Conservation (phyloP, 64 coral and sea anemone species). For the Porites lutea region DNA sequence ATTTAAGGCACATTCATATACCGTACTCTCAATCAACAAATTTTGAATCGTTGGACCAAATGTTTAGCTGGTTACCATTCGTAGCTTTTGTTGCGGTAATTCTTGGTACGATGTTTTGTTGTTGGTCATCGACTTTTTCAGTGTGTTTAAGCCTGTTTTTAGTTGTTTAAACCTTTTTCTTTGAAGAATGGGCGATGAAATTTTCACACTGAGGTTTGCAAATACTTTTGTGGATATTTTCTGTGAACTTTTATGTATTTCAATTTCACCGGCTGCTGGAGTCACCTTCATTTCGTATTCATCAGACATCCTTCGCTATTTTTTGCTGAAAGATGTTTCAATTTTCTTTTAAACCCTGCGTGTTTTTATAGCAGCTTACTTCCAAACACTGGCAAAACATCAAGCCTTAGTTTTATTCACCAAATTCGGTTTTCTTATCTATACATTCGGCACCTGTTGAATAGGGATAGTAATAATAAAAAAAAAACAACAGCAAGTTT, state of each 20-base stretch:
- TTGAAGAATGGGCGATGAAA: too few species aligned
- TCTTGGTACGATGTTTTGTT: not conserved
- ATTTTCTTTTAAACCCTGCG: too few species aligned
- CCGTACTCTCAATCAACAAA: not conserved
- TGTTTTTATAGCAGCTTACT: too few species aligned
- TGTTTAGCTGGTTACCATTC: not conserved
- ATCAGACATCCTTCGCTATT: too few species aligned
- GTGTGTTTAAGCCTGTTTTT: not conserved
- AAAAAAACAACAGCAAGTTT: not conserved
- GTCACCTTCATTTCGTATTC: not conserved
- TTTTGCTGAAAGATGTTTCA: too few species aligned
- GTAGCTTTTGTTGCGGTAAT: not conserved
- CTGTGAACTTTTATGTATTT: not conserved
- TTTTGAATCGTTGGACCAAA: not conserved
- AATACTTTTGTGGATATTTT: not conserved
- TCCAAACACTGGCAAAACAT: not conserved
- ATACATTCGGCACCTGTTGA: conserved; percentile 32
- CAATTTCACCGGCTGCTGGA: not conserved
- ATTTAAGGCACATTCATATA: not conserved
- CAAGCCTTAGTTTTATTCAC: not conserved
- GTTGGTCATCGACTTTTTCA: not conserved
- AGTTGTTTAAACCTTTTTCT: too few species aligned
- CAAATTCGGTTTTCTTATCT: not conserved
- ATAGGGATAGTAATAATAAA: not conserved
- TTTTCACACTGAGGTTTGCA: too few species aligned